Percentiles rank a stretch among this genome's conserved stretches.
Conservation (phyloP, 2,888 invertebrate species). For the Dendrolimus pini region DNA sequence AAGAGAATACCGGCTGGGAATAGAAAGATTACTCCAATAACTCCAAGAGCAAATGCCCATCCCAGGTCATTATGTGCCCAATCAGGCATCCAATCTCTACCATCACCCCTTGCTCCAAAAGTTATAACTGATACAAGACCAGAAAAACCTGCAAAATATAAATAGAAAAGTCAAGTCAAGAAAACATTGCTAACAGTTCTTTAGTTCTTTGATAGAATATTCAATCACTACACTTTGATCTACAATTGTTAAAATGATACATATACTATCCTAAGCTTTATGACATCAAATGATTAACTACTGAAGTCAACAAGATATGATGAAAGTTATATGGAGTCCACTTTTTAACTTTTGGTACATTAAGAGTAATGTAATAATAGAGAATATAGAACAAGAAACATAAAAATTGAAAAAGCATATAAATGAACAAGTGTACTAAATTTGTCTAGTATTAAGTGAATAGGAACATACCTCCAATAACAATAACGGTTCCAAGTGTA, state of each 20-base stretch:
- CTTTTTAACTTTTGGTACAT: too few species aligned
- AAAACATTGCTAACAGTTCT: too few species aligned
- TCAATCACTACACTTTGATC: background rate
- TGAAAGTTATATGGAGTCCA: too few species aligned
- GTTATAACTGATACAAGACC: conserved; percentile 90
- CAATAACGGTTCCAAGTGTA: conserved; percentile 83
- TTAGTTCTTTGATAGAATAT: too few species aligned
- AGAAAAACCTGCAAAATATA: conserved; percentile 78
- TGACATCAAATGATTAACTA: too few species aligned
- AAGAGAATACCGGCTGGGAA: conserved; percentile 88
- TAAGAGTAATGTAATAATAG: too few species aligned
- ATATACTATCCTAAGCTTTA: too few species aligned
- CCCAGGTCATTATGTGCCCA: conserved; percentile 97
- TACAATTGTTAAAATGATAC: background rate
- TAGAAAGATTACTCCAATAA: conserved; percentile 84
- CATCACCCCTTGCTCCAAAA: conserved; percentile 94
- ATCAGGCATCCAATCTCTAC: conserved; percentile 96
- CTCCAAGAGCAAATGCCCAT: conserved; percentile 94
- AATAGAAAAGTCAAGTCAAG: too few species aligned
- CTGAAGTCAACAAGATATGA: too few species aligned
- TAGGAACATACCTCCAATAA: conserved; percentile 76
- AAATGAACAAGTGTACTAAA: too few species aligned
- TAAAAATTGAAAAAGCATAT: too few species aligned
- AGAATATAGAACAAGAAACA: too few species aligned
- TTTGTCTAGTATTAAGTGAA: background rate